Percentiles rank a stretch among this genome's conserved stretches.
phyloP scores from a whole-genome alignment of 2,888 invertebrate genomes.

The Prosopocoilus inquinatus region DNA sequence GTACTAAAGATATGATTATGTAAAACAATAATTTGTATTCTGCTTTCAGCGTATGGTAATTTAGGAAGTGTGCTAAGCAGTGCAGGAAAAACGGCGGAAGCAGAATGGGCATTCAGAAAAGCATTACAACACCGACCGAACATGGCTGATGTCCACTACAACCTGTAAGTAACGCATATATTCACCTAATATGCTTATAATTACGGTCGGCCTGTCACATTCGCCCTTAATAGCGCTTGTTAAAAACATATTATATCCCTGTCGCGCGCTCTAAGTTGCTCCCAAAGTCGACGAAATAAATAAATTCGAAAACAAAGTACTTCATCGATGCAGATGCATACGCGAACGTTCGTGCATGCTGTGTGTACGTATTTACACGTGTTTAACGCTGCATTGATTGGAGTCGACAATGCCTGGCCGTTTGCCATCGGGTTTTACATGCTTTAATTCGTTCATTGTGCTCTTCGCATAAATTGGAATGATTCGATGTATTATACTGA shows the following conservation, averaged over 20 bases:
- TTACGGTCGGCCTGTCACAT: neutral
- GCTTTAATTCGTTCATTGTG: constrained; percentile 1
- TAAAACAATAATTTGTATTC: neutral
- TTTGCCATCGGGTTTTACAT: neutral
- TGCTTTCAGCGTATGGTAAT: constrained; percentile 86
- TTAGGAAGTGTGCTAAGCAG: constrained; percentile 92
- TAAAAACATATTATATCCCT: constrained; percentile 16
- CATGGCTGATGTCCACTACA: constrained; percentile 99
- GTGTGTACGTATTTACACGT: constrained; percentile 18
- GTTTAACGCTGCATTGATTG: constrained; percentile 20
- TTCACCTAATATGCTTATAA: neutral
- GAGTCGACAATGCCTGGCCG: constrained; percentile 7
- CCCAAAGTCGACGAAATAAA: neutral
- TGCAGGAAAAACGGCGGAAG: constrained; percentile 82
- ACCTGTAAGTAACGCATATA: constrained; percentile 75
- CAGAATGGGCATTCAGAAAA: constrained; percentile 86
- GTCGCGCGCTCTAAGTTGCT: neutral
- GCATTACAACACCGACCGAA: constrained; percentile 90
- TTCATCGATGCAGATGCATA: neutral
- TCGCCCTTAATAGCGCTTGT: constrained; percentile 11
- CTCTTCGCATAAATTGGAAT: neutral
- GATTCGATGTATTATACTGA: neutral
- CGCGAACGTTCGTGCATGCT: constrained; percentile 6
- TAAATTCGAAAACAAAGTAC: neutral
- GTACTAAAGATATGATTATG: too few relatives aligned